Percentiles rank a stretch among this genome's conserved stretches.
phyloP scores from a whole-genome alignment of 1,140 invertebrate species.

The Rhyacophila brunnea region DNA sequence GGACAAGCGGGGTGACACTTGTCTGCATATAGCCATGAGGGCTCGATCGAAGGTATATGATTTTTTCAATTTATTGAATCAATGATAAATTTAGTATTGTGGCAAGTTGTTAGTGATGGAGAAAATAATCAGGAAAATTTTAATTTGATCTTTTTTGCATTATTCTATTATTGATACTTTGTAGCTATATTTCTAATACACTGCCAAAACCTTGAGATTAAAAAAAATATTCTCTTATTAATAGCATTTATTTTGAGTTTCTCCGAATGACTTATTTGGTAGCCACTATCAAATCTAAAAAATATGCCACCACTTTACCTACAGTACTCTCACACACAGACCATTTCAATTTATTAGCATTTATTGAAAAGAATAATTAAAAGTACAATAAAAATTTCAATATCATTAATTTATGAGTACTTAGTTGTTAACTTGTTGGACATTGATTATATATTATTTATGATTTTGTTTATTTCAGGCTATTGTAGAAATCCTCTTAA shows the following conservation, averaged over 20 bases:
- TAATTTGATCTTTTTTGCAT: not conserved
- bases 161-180: not conserved
- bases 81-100: no score
- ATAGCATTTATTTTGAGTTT: no score
- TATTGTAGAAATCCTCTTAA: slow-evolving; percentile 91
- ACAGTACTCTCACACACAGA: no score
- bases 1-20: slow-evolving; percentile 94
- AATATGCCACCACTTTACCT: no score
- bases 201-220: no score
- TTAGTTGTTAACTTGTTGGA: not conserved
- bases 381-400: no score
- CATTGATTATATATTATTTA: slow-evolving; percentile 1
- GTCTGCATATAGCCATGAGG: slow-evolving; percentile 95
- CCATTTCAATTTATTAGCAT: no score
- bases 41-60: slow-evolving; percentile 74
- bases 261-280: no score
- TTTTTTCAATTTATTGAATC: not conserved
- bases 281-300: no score
- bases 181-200: no score
- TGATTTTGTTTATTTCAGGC: slow-evolving; percentile 43
- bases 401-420: not conserved
- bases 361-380: no score
- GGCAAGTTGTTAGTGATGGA: not conserved
- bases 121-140: not conserved
- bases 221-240: no score